phyloP scores from a whole-genome alignment of 2,797 vertebrate genomes.

The Chromobotia macracanthus region DNA sequence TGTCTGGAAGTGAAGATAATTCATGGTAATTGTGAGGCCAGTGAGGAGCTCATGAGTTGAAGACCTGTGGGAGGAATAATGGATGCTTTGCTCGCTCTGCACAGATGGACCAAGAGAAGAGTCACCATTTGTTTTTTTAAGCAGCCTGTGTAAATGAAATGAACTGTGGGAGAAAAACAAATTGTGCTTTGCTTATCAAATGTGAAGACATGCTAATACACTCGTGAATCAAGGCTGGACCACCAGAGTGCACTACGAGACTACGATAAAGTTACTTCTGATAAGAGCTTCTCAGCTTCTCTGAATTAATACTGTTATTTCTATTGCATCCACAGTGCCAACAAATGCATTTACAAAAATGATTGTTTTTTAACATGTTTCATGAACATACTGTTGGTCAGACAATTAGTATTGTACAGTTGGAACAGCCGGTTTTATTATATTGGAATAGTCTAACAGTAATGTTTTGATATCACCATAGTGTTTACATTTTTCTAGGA shows the following conservation, averaged over 20 bases:
- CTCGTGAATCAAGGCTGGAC: background rate
- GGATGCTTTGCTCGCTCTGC: slow-evolving; percentile 28
- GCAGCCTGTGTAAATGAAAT: slow-evolving; percentile 13
- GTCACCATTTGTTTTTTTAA: slow-evolving; percentile 10
- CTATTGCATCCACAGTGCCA: background rate
- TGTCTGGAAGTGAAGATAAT: slow-evolving; percentile 79
- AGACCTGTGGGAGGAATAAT: slow-evolving; percentile 58
- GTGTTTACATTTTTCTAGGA: too few species aligned
- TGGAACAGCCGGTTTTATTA: background rate
- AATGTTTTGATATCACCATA: background rate
- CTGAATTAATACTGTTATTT: background rate
- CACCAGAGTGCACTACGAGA: slow-evolving; percentile 27
- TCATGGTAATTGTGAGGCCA: slow-evolving; percentile 76
- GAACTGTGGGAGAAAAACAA: slow-evolving; percentile 17
- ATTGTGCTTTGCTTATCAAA: slow-evolving; percentile 1
- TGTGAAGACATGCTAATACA: background rate
- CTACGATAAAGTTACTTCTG: background rate
- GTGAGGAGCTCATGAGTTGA: slow-evolving; percentile 58
- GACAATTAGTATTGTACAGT: background rate
- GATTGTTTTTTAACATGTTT: background rate
- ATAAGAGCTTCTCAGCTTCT: background rate
- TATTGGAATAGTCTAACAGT: background rate
- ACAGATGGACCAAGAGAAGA: slow-evolving; percentile 7
- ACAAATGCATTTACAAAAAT: background rate
- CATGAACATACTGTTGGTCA: background rate